These are phyloP conservation scores for Rhinopomastus cyanomelas DNA, from an alignment of 2,113 vertebrate species.

Conservation along the genomic window DNA sequence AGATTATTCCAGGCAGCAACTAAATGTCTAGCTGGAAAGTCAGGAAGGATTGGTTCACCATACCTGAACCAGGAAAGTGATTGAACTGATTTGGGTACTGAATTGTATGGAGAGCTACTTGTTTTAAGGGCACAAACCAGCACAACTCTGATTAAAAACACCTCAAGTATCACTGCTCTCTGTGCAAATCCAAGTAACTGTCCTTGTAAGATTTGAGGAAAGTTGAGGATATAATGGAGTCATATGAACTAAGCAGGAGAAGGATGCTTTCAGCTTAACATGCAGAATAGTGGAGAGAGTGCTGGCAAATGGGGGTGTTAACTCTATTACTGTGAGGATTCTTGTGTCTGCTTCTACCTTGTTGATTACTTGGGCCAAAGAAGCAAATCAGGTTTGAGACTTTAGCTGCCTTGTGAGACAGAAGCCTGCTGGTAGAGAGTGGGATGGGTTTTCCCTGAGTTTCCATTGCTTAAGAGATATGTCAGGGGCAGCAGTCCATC, in stretches of 20 bases:
- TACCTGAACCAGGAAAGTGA: background rate
- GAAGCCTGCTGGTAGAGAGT: background rate
- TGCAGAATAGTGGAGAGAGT: background rate
- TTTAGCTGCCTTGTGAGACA: background rate
- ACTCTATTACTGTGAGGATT: background rate
- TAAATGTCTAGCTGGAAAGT: background rate
- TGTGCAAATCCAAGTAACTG: background rate
- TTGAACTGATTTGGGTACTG: background rate
- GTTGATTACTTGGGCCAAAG: background rate
- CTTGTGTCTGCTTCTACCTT: background rate
- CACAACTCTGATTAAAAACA: background rate
- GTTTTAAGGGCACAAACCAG: background rate
- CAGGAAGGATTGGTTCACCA: background rate
- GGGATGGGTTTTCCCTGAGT: background rate
- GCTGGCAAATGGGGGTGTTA: background rate
- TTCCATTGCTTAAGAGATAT: background rate
- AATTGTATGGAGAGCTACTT: background rate
- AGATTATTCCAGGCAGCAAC: background rate
- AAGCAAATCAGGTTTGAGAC: background rate
- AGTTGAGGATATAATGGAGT: background rate
- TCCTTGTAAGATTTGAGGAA: background rate
- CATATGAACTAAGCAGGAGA: background rate
- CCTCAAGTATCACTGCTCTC: background rate
- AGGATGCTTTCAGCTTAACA: background rate
- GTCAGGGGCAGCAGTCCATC: background rate